Evolutionary conservation across 2,888 invertebrate species (phyloP).

Genomic region (Podabrus alpinus): DNA sequence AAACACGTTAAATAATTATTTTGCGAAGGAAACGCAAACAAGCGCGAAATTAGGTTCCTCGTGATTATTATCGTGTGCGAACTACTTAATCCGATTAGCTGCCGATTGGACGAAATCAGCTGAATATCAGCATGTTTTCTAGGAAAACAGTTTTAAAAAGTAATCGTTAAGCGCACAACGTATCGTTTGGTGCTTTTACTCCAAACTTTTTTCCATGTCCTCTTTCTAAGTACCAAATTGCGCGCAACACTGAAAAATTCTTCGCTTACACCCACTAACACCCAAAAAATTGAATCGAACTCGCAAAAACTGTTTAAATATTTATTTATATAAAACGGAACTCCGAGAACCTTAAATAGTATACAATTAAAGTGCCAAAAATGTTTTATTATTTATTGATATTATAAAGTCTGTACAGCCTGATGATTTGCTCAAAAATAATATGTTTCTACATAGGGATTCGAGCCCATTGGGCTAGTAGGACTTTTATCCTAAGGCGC

Average conservation of each 20-base stretch:
- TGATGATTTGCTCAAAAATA: no score
- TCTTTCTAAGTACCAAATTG: constrained; percentile 1
- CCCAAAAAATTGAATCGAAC: neutral
- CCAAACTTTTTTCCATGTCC: neutral
- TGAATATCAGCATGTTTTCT: constrained; percentile 39
- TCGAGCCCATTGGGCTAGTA: no score
- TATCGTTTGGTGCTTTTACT: neutral
- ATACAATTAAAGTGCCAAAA: no score
- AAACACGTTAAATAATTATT: neutral
- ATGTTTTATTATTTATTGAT: no score
- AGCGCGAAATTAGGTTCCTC: neutral
- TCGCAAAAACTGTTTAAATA: neutral
- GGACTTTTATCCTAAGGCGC: no score
- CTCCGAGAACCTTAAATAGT: neutral
- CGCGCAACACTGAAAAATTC: neutral
- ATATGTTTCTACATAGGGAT: no score
- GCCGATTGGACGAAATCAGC: constrained; percentile 40
- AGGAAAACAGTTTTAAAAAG: constrained; percentile 42
- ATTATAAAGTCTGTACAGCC: no score
- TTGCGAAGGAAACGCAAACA: neutral
- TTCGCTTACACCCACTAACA: neutral
- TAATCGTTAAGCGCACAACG: neutral
- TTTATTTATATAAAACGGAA: neutral
- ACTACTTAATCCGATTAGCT: constrained; percentile 25
- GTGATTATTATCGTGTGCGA: constrained; percentile 26